Evolutionary conservation across 2,888 invertebrate genomes (phyloP).

Genomic region (Caenorhabditis parvicauda): DNA sequence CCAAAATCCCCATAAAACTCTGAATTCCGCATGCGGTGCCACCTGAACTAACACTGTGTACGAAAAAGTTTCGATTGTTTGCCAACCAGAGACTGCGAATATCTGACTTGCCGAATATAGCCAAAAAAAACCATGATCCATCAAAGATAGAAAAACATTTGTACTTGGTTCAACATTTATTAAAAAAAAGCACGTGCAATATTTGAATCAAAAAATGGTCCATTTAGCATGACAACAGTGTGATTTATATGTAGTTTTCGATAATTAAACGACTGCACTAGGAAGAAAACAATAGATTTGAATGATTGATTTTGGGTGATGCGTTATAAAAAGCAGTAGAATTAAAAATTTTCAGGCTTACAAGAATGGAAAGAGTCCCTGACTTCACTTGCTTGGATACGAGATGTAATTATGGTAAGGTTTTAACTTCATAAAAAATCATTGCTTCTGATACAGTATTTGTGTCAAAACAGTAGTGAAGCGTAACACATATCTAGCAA

Average conservation of each 20-base stretch:
- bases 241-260: too few relatives aligned
- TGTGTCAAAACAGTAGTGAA: neutral
- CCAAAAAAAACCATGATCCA: too few relatives aligned
- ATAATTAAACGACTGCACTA: too few relatives aligned
- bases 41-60: neutral
- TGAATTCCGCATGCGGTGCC: neutral
- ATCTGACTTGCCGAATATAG: too few relatives aligned
- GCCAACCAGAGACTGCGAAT: too few relatives aligned
- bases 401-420: slow-evolving; percentile 43
- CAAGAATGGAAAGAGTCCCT: slow-evolving; percentile 35
- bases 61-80: slow-evolving; percentile 1
- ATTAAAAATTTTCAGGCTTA: slow-evolving; percentile 16
- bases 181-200: too few relatives aligned
- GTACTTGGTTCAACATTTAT: neutral
- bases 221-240: neutral
- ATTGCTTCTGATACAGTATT: neutral
- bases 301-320: too few relatives aligned
- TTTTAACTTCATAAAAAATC: neutral
- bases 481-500: too few relatives aligned
- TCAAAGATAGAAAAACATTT: too few relatives aligned
- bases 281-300: too few relatives aligned
- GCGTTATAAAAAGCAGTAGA: too few relatives aligned
- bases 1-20: neutral
- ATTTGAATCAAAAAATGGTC: neutral
- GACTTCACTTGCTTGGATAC: slow-evolving; percentile 35